Percentiles rank a stretch among this genome's conserved stretches.
Evolutionary conservation across 2,797 vertebrate species (phyloP).

Genomic region (Typhlichthys eigenmanni): DNA sequence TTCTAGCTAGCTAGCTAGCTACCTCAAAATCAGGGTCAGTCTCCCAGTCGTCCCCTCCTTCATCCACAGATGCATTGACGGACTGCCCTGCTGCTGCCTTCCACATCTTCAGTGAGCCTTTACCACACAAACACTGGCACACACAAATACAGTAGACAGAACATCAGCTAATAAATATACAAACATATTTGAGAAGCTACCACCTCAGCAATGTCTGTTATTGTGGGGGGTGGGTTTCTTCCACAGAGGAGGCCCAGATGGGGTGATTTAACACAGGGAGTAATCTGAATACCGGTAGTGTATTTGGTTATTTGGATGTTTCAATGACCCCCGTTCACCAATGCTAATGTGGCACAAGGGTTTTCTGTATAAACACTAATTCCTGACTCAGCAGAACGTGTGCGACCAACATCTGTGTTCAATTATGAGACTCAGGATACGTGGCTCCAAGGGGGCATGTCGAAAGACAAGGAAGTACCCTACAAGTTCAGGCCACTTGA

Average conservation of each 20-base stretch:
- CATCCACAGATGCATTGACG: constrained; percentile 74
- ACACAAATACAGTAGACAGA: background rate
- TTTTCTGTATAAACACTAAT: constrained; percentile 2
- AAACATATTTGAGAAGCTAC: no score
- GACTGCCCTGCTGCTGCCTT: constrained; percentile 88
- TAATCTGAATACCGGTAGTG: background rate
- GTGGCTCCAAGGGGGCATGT: constrained; percentile 28
- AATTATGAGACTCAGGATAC: constrained; percentile 34
- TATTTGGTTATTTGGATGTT: background rate
- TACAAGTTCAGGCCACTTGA: constrained; percentile 3
- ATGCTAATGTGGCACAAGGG: constrained; percentile 6
- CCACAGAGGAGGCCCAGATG: no score
- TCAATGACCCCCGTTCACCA: background rate
- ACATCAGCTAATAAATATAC: background rate
- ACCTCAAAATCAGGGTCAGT: constrained; percentile 96
- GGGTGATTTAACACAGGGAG: no score
- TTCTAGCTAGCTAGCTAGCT: background rate
- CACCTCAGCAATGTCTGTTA: no score
- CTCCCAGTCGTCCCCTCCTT: constrained; percentile 92
- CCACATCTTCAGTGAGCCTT: constrained; percentile 83
- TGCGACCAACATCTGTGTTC: constrained; percentile 39
- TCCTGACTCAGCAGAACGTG: constrained; percentile 46
- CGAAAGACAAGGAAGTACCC: constrained; percentile 40
- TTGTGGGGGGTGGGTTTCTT: no score
- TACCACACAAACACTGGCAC: constrained; percentile 17